A percentile compares a stretch with the other conserved stretches of the same genome.
These are phyloP conservation scores for Tragelaphus imberbis DNA, from an alignment of 2,113 vertebrate species.

Conservation along the genomic window DNA sequence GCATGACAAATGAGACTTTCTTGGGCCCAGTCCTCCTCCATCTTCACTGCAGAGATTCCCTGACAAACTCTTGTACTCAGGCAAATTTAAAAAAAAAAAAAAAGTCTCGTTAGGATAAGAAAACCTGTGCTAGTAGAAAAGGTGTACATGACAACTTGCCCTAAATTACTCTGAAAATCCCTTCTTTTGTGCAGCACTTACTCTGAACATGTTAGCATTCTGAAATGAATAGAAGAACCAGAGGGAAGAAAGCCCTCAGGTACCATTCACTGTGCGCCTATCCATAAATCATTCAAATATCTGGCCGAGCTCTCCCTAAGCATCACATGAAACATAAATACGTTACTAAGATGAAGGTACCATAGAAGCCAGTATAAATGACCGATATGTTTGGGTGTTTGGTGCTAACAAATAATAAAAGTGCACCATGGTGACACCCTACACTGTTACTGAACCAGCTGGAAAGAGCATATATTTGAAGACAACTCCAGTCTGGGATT, in stretches of 20 bases:
- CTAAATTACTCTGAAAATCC: constrained; percentile 8
- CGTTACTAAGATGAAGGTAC: background rate
- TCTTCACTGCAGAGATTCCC: background rate
- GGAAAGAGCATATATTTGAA: background rate
- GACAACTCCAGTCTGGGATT: background rate
- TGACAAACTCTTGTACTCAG: background rate
- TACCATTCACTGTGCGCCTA: background rate
- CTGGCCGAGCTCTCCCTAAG: background rate
- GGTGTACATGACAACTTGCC: background rate
- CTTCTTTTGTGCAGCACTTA: background rate
- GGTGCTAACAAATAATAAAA: constrained; percentile 1
- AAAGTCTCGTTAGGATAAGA: background rate
- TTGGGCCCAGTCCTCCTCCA: background rate
- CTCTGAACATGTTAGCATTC: background rate
- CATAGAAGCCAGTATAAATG: background rate
- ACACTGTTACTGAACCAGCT: background rate
- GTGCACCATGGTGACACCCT: background rate
- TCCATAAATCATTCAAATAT: background rate
- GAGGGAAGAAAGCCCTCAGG: background rate
- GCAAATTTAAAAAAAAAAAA: background rate
- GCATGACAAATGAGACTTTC: background rate
- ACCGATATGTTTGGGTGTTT: background rate
- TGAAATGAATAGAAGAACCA: constrained; percentile 23
- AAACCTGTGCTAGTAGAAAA: background rate
- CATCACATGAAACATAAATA: constrained; percentile 8